Percentiles rank a stretch among this genome's conserved stretches.
Evolutionary conservation across 2,888 invertebrate genomes (phyloP).

Genomic region (Xestia c-nigrum): DNA sequence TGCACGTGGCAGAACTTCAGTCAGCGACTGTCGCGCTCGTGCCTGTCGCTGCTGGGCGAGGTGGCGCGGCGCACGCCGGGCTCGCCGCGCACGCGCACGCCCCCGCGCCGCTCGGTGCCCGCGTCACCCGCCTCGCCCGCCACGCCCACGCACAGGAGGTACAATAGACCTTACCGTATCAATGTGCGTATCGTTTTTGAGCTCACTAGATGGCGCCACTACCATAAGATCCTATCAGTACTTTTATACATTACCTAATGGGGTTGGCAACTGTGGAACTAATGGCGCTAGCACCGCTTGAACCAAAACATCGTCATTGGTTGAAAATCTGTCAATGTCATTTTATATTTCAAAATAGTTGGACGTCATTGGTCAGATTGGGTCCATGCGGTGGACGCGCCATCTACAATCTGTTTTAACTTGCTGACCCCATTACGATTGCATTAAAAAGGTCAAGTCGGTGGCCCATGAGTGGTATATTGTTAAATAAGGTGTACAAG

Average conservation of each 20-base stretch:
- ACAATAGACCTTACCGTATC: neutral
- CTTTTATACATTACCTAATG: neutral
- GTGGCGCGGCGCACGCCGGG: constrained; percentile 83
- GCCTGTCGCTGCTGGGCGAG: constrained; percentile 85
- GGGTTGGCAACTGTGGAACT: too few relatives aligned
- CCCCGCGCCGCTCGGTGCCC: constrained; percentile 69
- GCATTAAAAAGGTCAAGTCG: too few relatives aligned
- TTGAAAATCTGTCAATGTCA: too few relatives aligned
- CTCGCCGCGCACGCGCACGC: constrained; percentile 67
- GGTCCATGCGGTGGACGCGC: too few relatives aligned
- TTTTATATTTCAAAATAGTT: too few relatives aligned
- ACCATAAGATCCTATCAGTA: neutral
- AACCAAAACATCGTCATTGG: too few relatives aligned
- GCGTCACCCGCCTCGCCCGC: constrained; percentile 74
- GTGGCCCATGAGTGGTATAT: too few relatives aligned
- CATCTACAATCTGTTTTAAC: too few relatives aligned
- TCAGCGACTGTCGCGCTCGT: constrained; percentile 87
- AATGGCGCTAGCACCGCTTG: too few relatives aligned
- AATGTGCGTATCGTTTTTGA: neutral
- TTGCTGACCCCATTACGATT: too few relatives aligned
- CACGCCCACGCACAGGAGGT: constrained; percentile 78
- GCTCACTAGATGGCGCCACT: neutral
- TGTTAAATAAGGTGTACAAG: too few relatives aligned
- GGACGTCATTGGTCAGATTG: too few relatives aligned
- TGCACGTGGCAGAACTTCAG: constrained; percentile 84